Base-by-base conservation (phyloP, 2,113 vertebrate species). In the Ammodytes marinus region DNA sequence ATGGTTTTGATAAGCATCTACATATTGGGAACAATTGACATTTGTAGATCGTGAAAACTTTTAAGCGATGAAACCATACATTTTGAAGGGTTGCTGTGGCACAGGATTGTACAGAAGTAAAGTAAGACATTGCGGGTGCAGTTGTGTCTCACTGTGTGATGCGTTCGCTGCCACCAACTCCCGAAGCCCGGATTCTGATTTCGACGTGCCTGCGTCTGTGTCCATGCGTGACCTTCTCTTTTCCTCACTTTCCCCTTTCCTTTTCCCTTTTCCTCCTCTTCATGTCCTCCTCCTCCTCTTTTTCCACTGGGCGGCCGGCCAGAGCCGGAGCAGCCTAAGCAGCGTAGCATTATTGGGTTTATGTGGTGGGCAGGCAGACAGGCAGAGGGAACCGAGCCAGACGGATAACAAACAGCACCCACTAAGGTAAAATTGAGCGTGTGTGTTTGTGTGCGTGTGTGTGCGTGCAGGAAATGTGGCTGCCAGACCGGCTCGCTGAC, bases 401-500 rank as follows among this genome's bases (percentile, higher is more conserved):
- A 90, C 46, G 70, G 82, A 91, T 91, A 92, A 91, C 89, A 93
- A 93, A 92, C 80, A 87, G 87, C 88, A 76, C 86, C 88, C 89
- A 77, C 89, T 80, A 90, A 95, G 92, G 89, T 86, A 90, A 93
- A 86, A 87, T 70, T 86, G 90, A 84, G 89, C 72, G 79, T 39
- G 63, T 67, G 68, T 47, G 81, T 27, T 27, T 60, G 77, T 47
- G 60, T 47, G 79, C 50, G 69, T 65, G 74, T 10, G 58, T 5
- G 67, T 46, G 85, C 63, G 86, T 67, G 83, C 75, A 84, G 94
- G 93, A 95, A 84, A 71, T 84, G 15, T 46, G 80, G 55, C 79
- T 92, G 90, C 91, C 95, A 89, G 88, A 87, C 92, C 55, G 50
- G 80, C 87, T 87, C 84, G 82, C 64, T 82, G 94, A 95, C 91